phyloP scores from a whole-genome alignment of 2,888 invertebrate genomes.

The Pyrochroa serraticornis region DNA sequence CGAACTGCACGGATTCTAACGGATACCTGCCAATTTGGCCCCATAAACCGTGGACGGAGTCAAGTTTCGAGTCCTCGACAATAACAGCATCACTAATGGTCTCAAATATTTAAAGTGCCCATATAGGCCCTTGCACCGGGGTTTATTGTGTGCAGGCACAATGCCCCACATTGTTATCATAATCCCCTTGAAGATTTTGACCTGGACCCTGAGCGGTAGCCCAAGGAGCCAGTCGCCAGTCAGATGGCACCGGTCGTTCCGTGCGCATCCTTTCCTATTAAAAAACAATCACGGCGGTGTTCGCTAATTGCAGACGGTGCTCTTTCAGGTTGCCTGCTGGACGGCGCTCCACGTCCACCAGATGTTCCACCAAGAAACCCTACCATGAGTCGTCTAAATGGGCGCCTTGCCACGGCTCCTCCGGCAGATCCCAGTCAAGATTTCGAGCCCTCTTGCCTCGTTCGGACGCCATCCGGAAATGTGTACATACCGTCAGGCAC shows the following conservation, averaged over 20 bases:
- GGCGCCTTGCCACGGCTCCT: conserved; percentile 83
- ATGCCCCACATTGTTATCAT: conserved; percentile 35
- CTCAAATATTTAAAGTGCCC: conserved; percentile 29
- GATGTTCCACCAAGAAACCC: conserved; percentile 91
- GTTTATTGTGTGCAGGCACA: conserved; percentile 10
- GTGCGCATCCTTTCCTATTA: conserved; percentile 5
- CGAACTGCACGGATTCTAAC: background rate
- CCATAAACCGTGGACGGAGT: conserved; percentile 16
- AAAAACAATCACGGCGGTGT: conserved; percentile 23
- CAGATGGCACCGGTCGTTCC: conserved; percentile 7
- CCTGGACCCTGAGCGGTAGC: conserved; percentile 29
- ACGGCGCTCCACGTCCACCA: conserved; percentile 77
- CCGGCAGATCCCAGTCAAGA: conserved; percentile 71
- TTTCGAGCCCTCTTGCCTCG: conserved; percentile 89
- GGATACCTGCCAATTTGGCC: conserved; percentile 2
- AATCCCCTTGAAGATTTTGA: conserved; percentile 43
- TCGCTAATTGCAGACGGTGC: conserved; percentile 1
- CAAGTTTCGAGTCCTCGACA: conserved; percentile 26
- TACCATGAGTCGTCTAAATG: conserved; percentile 90
- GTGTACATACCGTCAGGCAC: conserved; percentile 90
- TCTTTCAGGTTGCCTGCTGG: conserved; percentile 82
- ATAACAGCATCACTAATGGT: conserved; percentile 28
- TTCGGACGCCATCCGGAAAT: conserved; percentile 90
- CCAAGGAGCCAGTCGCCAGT: conserved; percentile 2
- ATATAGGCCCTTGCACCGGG: conserved; percentile 18